Conservation (phyloP, 2,113 vertebrate species). For the Sphaerodactylus townsendi region DNA sequence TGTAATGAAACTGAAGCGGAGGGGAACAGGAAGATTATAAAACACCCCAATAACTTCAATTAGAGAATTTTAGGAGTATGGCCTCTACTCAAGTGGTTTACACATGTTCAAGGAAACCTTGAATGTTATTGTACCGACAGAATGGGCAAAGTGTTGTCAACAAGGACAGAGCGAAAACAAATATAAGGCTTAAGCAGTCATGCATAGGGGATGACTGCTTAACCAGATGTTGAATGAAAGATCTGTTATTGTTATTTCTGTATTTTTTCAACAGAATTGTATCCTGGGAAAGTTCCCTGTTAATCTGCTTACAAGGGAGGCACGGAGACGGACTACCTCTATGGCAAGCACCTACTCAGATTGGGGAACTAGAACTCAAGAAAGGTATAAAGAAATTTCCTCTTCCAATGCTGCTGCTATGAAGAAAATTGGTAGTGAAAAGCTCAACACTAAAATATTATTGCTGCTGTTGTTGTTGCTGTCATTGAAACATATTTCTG, state of each 20-base stretch:
- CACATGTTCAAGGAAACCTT: neutral
- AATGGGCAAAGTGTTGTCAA: neutral
- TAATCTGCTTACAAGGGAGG: neutral
- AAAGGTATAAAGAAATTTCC: neutral
- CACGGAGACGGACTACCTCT: too few relatives aligned
- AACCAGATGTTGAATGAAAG: neutral
- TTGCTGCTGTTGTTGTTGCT: too few relatives aligned
- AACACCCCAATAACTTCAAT: neutral
- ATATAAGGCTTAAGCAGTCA: neutral
- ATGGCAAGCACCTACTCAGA: too few relatives aligned
- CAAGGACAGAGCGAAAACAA: neutral
- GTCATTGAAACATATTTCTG: too few relatives aligned
- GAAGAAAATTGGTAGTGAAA: neutral
- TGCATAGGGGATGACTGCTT: neutral
- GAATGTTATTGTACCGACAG: neutral
- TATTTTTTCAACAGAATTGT: neutral
- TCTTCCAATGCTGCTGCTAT: neutral
- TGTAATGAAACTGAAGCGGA: neutral
- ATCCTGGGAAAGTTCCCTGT: neutral
- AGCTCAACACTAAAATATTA: too few relatives aligned
- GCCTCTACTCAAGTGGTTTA: neutral
- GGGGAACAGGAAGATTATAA: neutral
- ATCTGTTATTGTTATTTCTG: neutral
- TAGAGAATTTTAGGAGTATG: neutral
- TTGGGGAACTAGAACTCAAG: neutral